Evolutionary conservation across 1,140 invertebrate genomes (phyloP).

Genomic region (Anadara kagoshimensis): DNA sequence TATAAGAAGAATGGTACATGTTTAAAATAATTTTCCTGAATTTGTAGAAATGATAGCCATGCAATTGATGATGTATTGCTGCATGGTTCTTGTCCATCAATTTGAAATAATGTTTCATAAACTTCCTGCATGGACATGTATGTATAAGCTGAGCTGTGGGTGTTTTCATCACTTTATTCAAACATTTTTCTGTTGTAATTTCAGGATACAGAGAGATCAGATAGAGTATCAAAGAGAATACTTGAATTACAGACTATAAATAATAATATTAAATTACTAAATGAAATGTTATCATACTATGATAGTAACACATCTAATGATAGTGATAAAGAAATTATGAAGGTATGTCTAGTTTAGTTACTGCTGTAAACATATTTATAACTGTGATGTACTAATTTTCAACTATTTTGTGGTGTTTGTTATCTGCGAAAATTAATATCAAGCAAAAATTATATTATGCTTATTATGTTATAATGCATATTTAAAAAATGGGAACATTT

Average conservation of each 20-base stretch:
- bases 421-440: too few relatives aligned
- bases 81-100: neutral
- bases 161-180: neutral
- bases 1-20: too few relatives aligned
- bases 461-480: too few relatives aligned
- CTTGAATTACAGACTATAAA: constrained; percentile 89
- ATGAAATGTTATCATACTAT: constrained; percentile 89
- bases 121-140: too few relatives aligned
- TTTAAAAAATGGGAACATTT: too few relatives aligned
- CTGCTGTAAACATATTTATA: too few relatives aligned
- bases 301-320: constrained; percentile 76
- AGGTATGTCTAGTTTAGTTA: constrained; percentile 65
- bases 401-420: too few relatives aligned
- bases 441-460: too few relatives aligned
- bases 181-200: constrained; percentile 25
- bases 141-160: neutral
- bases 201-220: constrained; percentile 89
- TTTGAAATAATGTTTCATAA: too few relatives aligned
- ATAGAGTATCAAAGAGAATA: constrained; percentile 84
- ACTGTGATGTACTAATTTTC: too few relatives aligned
- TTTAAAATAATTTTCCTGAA: too few relatives aligned
- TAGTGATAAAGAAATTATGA: constrained; percentile 85
- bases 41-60: neutral
- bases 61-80: neutral
- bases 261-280: constrained; percentile 88